phyloP scores from a whole-genome alignment of 2,113 vertebrate genomes.

The Ailurus styani region DNA sequence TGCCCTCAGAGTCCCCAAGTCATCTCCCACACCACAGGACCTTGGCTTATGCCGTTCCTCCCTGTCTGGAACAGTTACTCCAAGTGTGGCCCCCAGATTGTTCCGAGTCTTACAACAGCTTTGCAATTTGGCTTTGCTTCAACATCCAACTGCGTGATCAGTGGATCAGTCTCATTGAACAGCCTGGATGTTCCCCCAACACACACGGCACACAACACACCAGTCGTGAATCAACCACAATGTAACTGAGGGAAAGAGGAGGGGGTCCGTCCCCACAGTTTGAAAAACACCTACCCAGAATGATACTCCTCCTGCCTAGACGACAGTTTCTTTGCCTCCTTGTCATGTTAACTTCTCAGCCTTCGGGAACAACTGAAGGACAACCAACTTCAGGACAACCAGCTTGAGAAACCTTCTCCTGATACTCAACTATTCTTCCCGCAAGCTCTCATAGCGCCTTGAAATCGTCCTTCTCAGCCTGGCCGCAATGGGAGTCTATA shows the following conservation, averaged over 20 bases:
- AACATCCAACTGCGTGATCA: no score
- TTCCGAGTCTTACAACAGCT: background rate
- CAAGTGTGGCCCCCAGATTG: background rate
- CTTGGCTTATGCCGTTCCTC: background rate
- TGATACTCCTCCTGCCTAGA: background rate
- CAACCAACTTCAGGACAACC: background rate
- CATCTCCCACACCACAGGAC: background rate
- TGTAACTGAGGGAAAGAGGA: background rate
- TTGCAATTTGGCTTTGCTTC: background rate
- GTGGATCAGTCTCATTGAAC: background rate
- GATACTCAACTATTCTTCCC: background rate
- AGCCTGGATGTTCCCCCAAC: background rate
- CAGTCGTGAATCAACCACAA: background rate
- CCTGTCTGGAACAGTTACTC: background rate
- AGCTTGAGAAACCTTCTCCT: background rate
- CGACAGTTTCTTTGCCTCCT: background rate
- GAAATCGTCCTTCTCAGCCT: background rate
- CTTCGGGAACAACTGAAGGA: background rate
- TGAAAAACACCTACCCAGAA: background rate
- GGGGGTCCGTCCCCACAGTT: background rate
- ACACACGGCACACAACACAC: no score
- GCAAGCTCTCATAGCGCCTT: background rate
- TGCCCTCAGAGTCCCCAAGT: background rate
- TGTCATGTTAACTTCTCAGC: background rate
- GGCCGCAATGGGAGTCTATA: background rate